Conservation (phyloP, 1,140 invertebrate species). For the Cyclina sinensis region DNA sequence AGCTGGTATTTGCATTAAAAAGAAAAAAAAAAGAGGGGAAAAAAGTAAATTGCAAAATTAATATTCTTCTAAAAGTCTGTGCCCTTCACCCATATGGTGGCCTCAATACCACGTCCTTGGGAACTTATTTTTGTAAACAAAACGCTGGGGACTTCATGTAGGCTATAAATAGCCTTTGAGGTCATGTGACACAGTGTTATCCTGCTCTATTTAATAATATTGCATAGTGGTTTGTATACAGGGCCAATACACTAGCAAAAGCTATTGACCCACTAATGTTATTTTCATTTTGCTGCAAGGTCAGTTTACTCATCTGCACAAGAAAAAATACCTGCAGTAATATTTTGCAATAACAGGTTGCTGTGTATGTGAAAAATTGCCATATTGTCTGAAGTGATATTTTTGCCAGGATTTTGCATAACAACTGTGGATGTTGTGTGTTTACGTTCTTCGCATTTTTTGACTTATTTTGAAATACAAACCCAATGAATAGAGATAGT, state of each 20-base stretch:
- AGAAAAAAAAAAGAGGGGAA: no score
- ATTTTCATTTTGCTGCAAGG: not conserved
- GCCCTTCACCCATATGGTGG: not conserved
- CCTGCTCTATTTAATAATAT: not conserved
- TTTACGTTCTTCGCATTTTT: slow-evolving; percentile 15
- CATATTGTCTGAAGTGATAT: not conserved
- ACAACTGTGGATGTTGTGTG: slow-evolving; percentile 8
- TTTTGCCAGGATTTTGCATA: slow-evolving; percentile 25
- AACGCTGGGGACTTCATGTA: not conserved
- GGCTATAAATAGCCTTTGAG: slow-evolving; percentile 4
- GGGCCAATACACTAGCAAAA: not conserved
- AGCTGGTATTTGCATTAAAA: no score
- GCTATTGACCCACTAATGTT: slow-evolving; percentile 1
- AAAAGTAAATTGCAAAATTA: no score
- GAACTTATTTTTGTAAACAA: slow-evolving; percentile 16
- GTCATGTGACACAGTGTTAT: slow-evolving; percentile 27
- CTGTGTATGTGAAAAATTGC: not conserved
- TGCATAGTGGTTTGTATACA: slow-evolving; percentile 5
- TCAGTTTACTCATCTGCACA: not conserved
- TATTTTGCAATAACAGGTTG: no score
- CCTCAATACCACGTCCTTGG: not conserved
- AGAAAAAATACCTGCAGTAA: no score
- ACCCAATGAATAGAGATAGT: slow-evolving; percentile 53
- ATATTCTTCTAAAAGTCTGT: no score
- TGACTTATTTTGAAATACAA: not conserved